Conservation (phyloP, 2,113 vertebrate species). For the Cygnus atratus region DNA sequence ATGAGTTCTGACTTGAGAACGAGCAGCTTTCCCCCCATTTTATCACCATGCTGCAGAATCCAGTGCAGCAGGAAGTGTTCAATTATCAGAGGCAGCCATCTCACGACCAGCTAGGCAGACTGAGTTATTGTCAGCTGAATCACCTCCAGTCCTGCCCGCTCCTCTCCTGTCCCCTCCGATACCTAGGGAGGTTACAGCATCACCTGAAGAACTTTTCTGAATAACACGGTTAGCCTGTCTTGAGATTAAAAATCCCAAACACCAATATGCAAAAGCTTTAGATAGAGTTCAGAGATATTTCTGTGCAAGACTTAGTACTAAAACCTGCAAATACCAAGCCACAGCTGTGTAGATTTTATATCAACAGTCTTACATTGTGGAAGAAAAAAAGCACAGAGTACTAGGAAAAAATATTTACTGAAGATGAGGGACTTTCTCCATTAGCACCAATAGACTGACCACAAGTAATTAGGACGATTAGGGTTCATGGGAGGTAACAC, state of each 20-base stretch:
- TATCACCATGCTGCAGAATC: not conserved
- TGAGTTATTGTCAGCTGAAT: not conserved
- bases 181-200: not conserved
- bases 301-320: fast-evolving
- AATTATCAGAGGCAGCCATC: not conserved
- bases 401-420: not conserved
- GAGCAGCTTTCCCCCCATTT: not conserved
- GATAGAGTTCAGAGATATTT: not conserved
- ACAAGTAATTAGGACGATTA: not conserved
- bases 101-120: not conserved
- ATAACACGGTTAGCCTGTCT: not conserved
- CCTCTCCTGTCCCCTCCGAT: not conserved
- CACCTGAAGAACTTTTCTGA: not conserved
- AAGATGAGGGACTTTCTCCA: not conserved
- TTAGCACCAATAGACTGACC: not conserved
- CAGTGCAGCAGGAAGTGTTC: not conserved
- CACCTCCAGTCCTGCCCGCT: not conserved
- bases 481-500: not conserved
- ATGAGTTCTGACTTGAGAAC: not conserved
- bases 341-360: not conserved
- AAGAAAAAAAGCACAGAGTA: not conserved
- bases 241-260: not conserved
- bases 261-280: not conserved
- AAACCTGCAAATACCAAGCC: not conserved
- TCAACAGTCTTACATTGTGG: not conserved